phyloP scores from a whole-genome alignment of 2,888 invertebrate genomes.

The Colletes collaris region DNA sequence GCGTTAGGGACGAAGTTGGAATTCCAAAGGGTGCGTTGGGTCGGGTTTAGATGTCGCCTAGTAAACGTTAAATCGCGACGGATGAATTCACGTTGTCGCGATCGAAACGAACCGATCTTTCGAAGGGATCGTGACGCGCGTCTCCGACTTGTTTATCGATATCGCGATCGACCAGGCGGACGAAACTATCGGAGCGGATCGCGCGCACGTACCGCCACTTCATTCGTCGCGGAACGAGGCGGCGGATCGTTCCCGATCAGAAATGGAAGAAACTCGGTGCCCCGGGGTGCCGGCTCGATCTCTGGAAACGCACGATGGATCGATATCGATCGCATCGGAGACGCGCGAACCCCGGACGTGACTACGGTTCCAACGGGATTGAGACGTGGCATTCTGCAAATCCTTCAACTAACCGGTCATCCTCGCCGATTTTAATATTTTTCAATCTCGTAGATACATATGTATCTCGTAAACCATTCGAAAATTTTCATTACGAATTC shows the following conservation, averaged over 20 bases:
- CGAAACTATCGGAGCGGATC: slow-evolving; percentile 30
- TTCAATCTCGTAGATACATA: no score
- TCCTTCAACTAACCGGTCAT: neutral
- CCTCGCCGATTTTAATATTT: no score
- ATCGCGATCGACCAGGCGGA: slow-evolving; percentile 36
- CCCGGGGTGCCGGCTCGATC: slow-evolving; percentile 1
- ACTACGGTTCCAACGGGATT: slow-evolving; percentile 32
- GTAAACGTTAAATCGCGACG: neutral
- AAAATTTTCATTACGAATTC: no score
- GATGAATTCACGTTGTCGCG: neutral
- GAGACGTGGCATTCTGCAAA: slow-evolving; percentile 26
- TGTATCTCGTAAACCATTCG: no score
- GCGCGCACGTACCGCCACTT: slow-evolving; percentile 40
- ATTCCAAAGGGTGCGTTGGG: no score
- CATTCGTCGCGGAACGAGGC: slow-evolving; percentile 30
- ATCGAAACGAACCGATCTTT: neutral
- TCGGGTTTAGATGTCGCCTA: no score
- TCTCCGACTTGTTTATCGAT: slow-evolving; percentile 31
- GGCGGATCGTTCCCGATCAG: slow-evolving; percentile 36
- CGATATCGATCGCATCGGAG: slow-evolving; percentile 47
- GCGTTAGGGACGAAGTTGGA: no score
- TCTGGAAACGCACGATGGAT: slow-evolving; percentile 34
- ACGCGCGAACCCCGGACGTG: slow-evolving; percentile 14
- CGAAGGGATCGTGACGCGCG: slow-evolving; percentile 18
- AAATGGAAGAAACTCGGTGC: slow-evolving; percentile 19